Evolutionary conservation across 1,140 invertebrate species (phyloP).

Genomic region (Drosophila triauraria): DNA sequence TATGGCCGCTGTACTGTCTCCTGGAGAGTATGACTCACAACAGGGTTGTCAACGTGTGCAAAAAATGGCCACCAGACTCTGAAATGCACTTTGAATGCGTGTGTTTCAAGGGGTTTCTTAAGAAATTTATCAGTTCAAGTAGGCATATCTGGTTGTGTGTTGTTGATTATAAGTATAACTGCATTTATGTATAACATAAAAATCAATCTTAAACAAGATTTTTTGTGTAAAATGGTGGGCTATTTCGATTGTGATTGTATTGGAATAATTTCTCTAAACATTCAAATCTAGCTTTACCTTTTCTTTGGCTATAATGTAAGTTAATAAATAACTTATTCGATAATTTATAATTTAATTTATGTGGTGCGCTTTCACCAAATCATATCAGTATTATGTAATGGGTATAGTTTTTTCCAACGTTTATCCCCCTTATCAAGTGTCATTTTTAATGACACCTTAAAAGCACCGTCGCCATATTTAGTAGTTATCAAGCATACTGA

Average conservation of each 20-base stretch:
- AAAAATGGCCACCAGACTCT: slow-evolving; percentile 27
- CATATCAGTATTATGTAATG: slow-evolving; percentile 15
- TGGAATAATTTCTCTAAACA: too few relatives aligned
- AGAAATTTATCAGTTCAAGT: slow-evolving; percentile 1
- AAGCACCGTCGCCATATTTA: slow-evolving; percentile 28
- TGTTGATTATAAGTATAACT: neutral
- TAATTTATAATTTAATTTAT: neutral
- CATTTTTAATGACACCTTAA: slow-evolving; percentile 13
- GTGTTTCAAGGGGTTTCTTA: slow-evolving; percentile 11
- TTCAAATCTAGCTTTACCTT: too few relatives aligned
- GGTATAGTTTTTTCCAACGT: neutral
- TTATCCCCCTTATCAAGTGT: slow-evolving; percentile 41
- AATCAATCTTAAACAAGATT: neutral
- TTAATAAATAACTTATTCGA: too few relatives aligned
- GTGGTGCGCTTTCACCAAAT: neutral
- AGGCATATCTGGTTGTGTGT: neutral
- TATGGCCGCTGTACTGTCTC: slow-evolving; percentile 67
- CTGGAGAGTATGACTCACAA: slow-evolving; percentile 61
- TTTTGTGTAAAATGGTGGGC: neutral
- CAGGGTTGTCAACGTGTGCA: slow-evolving; percentile 57
- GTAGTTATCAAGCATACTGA: slow-evolving; percentile 56
- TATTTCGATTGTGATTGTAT: too few relatives aligned
- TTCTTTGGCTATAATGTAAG: too few relatives aligned
- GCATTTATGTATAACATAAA: neutral
- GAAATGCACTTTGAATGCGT: slow-evolving; percentile 8